Conservation (phyloP, 2,797 vertebrate species). For the Emys orbicularis region DNA sequence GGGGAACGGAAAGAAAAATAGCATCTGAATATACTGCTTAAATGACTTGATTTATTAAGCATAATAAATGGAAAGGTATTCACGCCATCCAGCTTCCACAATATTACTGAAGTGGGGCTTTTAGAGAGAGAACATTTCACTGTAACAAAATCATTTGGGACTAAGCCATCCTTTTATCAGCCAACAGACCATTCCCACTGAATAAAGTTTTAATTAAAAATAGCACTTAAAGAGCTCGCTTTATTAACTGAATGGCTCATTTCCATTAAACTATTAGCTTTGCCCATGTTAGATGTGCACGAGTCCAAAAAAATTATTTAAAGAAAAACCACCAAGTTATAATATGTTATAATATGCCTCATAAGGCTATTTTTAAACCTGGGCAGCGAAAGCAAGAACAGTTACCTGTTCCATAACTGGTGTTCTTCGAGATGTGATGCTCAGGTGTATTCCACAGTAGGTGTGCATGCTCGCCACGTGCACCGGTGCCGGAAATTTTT, state of each 20-base stretch:
- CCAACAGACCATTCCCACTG: not conserved
- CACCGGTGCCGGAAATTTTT: no score
- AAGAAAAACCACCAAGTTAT: not conserved
- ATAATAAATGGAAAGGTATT: not conserved
- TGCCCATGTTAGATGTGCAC: not conserved
- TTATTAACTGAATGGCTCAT: not conserved
- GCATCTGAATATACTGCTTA: not conserved
- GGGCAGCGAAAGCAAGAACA: not conserved
- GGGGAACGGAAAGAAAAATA: not conserved
- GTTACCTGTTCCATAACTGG: no score
- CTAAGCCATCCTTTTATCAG: not conserved
- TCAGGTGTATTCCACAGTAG: no score
- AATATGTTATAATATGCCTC: not conserved
- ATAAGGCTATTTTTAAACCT: not conserved
- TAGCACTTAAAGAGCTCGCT: not conserved
- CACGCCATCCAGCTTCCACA: not conserved
- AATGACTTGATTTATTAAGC: not conserved
- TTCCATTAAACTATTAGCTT: not conserved
- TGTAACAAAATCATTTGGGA: not conserved
- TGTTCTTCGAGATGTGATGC: no score
- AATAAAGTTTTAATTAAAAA: not conserved
- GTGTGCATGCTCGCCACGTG: no score
- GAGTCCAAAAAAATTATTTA: not conserved
- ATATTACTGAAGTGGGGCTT: not conserved
- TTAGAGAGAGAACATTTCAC: not conserved